phyloP scores from a whole-genome alignment of 1,140 invertebrate species.

The Riptortus pedestris region DNA sequence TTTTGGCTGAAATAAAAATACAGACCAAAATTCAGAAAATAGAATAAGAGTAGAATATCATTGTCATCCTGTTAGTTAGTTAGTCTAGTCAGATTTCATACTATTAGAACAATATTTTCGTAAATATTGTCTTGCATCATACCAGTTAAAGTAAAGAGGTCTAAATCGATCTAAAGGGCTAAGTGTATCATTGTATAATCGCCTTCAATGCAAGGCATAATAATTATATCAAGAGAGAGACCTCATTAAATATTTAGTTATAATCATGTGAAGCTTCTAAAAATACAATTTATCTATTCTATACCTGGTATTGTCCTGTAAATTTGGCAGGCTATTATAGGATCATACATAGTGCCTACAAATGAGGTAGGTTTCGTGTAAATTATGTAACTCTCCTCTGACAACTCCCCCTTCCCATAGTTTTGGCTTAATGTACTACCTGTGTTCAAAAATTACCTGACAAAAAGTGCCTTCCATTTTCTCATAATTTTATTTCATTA shows the following conservation, averaged over 20 bases:
- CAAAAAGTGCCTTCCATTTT: constrained; percentile 32
- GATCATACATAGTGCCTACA: constrained; percentile 27
- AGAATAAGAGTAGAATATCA: constrained; percentile 10
- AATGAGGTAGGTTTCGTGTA: constrained; percentile 22
- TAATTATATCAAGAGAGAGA: background rate
- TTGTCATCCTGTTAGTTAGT: constrained; percentile 17
- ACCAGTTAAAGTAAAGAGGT: background rate
- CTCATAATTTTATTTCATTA: constrained; percentile 29
- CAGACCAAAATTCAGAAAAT: constrained; percentile 12
- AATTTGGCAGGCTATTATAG: constrained; percentile 12
- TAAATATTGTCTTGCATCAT: constrained; percentile 16
- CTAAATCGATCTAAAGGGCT: too few species aligned
- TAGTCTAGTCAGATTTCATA: constrained; percentile 18
- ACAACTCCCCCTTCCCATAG: background rate
- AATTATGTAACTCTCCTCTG: constrained; percentile 16
- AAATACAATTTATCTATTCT: constrained; percentile 11
- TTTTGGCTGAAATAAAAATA: constrained; percentile 15
- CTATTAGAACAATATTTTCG: constrained; percentile 16
- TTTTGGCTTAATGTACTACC: constrained; percentile 23
- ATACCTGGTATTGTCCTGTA: constrained; percentile 9
- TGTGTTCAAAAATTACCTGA: constrained; percentile 28
- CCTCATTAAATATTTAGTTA: constrained; percentile 13
- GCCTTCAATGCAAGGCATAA: too few species aligned
- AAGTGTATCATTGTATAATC: background rate
- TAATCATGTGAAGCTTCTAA: constrained; percentile 3